Evolutionary conservation across 2,113 vertebrate species (phyloP).

Genomic region (Pimephales promelas): DNA sequence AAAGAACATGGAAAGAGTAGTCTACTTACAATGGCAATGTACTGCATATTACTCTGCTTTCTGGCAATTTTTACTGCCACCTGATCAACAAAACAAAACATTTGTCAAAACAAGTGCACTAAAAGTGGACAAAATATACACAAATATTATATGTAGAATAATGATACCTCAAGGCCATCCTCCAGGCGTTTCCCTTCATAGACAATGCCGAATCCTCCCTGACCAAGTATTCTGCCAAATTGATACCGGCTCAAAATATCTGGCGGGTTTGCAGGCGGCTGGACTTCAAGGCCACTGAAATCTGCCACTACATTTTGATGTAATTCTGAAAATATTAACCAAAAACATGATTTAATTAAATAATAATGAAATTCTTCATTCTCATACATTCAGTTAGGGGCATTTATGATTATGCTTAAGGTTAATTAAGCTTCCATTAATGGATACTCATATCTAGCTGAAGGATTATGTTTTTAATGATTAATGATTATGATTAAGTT

Average conservation of each 20-base stretch:
- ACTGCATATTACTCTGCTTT: background rate
- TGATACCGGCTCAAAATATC: background rate
- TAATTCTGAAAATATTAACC: background rate
- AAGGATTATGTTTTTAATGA: too few species aligned
- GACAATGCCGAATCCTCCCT: background rate
- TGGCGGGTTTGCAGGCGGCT: too few species aligned
- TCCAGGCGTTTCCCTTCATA: background rate
- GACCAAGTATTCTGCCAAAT: background rate
- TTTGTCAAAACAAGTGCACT: background rate
- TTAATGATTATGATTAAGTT: too few species aligned
- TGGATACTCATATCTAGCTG: too few species aligned
- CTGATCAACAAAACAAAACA: background rate
- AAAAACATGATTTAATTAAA: background rate
- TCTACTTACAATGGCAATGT: background rate
- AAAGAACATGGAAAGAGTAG: background rate
- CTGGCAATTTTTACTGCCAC: background rate
- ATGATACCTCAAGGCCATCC: background rate
- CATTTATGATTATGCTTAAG: background rate
- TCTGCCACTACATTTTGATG: background rate
- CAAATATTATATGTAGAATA: background rate
- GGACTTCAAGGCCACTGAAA: too few species aligned
- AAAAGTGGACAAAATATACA: background rate
- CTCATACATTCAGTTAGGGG: too few species aligned
- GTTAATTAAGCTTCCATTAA: background rate
- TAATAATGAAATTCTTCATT: background rate